A percentile compares a stretch with the other conserved stretches of the same genome.
Evolutionary conservation across 2,113 vertebrate species (phyloP).

Genomic region (Talpa occidentalis): DNA sequence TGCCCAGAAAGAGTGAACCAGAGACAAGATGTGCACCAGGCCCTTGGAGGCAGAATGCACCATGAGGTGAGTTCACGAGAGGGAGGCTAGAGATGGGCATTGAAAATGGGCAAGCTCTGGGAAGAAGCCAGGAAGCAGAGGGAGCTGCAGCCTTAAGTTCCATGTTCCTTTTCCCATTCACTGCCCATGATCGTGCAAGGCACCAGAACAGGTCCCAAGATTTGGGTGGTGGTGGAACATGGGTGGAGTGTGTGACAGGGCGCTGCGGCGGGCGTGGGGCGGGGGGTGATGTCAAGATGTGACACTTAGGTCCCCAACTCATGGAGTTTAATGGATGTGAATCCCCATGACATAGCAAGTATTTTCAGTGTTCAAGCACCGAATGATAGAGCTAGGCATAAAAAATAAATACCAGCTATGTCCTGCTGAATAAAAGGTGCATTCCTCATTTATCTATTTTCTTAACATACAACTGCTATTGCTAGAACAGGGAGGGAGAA

Average conservation of each 20-base stretch:
- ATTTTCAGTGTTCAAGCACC: background rate
- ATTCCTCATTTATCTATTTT: conserved; percentile 4
- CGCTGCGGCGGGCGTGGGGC: background rate
- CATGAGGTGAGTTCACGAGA: background rate
- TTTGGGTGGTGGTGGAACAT: background rate
- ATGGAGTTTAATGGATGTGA: background rate
- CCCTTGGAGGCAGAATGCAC: accelerated
- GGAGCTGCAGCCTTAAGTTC: background rate
- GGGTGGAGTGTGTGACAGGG: background rate
- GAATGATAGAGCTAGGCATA: background rate
- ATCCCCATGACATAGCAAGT: background rate
- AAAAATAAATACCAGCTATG: background rate
- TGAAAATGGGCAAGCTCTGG: background rate
- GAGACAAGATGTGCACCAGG: background rate
- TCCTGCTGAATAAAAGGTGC: background rate
- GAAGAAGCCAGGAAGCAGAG: background rate
- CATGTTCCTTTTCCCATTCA: accelerated
- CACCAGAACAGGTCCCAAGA: background rate
- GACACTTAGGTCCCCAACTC: background rate
- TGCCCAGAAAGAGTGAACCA: background rate
- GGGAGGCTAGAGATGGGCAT: background rate
- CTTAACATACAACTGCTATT: conserved; percentile 31
- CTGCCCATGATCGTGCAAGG: background rate
- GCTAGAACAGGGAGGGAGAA: background rate
- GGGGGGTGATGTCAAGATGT: accelerated